Evolutionary conservation across 2,113 vertebrate species (phyloP).

Genomic region (Rhadina sibilatrix): DNA sequence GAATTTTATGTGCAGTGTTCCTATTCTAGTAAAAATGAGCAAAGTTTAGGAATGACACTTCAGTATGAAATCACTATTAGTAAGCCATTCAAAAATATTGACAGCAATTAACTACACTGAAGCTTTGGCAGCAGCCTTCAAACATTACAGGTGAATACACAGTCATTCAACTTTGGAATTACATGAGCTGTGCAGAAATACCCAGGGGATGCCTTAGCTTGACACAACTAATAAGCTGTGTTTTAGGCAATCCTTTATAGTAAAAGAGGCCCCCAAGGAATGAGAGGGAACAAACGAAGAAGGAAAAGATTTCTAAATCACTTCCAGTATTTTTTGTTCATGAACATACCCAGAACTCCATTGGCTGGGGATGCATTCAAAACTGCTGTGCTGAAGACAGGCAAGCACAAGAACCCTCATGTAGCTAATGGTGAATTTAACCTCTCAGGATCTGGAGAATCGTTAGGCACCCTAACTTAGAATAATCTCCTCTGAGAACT

Average conservation of each 20-base stretch:
- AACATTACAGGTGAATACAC: conserved; percentile 59
- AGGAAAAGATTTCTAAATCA: background rate
- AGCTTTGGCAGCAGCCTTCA: conserved; percentile 67
- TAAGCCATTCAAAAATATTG: conserved; percentile 69
- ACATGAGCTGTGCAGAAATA: conserved; percentile 69
- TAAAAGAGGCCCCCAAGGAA: conserved; percentile 20
- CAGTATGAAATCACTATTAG: conserved; percentile 61
- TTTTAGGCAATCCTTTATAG: conserved; percentile 52
- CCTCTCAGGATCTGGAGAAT: background rate
- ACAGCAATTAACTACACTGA: conserved; percentile 64
- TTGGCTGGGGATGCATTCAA: background rate
- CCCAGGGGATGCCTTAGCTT: conserved; percentile 60
- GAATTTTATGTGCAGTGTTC: conserved; percentile 41
- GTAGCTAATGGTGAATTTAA: background rate
- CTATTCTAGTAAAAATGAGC: conserved; percentile 52
- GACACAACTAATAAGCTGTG: conserved; percentile 67
- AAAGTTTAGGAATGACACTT: conserved; percentile 62
- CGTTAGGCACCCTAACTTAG: background rate
- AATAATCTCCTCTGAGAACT: background rate
- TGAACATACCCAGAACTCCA: background rate
- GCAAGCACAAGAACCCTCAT: background rate
- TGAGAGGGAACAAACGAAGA: background rate
- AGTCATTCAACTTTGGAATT: conserved; percentile 64
- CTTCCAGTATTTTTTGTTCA: background rate
- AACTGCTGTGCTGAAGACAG: background rate